Percentiles rank a stretch among this genome's conserved stretches.
Evolutionary conservation across 1,140 invertebrate genomes (phyloP).

Genomic region (Araneus ventricosus): DNA sequence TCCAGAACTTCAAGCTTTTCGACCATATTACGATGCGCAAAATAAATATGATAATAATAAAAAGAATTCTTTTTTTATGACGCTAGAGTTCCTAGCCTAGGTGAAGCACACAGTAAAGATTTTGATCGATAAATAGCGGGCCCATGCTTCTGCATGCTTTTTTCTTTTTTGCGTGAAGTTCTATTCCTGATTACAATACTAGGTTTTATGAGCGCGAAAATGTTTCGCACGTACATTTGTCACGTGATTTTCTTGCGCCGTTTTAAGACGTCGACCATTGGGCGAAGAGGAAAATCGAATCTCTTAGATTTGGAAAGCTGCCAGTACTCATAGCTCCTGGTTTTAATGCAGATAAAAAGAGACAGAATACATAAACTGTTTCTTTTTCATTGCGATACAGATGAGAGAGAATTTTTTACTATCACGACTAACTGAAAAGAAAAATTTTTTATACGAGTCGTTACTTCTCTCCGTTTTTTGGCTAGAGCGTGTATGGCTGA

Average conservation of each 20-base stretch:
- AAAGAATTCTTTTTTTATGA: constrained; percentile 54
- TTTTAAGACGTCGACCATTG: constrained; percentile 48
- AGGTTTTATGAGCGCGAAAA: constrained; percentile 69
- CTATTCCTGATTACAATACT: constrained; percentile 71
- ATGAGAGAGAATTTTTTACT: constrained; percentile 57
- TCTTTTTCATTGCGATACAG: constrained; percentile 49
- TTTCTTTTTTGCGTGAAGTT: constrained; percentile 58
- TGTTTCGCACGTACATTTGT: constrained; percentile 66
- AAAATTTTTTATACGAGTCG: constrained; percentile 42
- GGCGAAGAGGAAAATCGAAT: constrained; percentile 63
- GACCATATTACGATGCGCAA: background rate
- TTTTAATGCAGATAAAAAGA: constrained; percentile 67
- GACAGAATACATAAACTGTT: constrained; percentile 60
- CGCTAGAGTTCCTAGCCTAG: constrained; percentile 25
- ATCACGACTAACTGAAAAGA: constrained; percentile 50
- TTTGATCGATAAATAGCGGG: constrained; percentile 61
- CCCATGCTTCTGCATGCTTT: constrained; percentile 36
- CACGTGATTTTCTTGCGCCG: constrained; percentile 68
- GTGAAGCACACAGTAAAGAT: constrained; percentile 51
- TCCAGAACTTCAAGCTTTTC: constrained; percentile 43
- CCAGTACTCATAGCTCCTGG: constrained; percentile 39
- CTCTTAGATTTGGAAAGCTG: constrained; percentile 64
- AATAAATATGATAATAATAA: constrained; percentile 57
- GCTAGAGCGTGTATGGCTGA: background rate
- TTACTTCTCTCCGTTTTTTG: background rate